Conservation (phyloP, 2,113 vertebrate genomes). For the Ornithorhynchus anatinus region DNA sequence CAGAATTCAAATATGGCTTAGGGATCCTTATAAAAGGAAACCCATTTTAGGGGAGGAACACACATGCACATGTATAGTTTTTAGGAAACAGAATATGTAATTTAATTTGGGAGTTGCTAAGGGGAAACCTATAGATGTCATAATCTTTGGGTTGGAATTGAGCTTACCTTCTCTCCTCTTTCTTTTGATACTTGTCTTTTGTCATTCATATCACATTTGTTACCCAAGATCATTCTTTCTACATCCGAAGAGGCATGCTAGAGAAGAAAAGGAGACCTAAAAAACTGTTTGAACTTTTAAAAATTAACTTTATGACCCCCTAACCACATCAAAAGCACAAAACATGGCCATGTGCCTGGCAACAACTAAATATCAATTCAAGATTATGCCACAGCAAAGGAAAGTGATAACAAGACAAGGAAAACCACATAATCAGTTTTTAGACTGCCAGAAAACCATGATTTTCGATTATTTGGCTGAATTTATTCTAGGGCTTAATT, state of each 20-base stretch:
- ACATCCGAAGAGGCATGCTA: conserved; percentile 97
- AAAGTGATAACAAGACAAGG: background rate
- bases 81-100: too few relatives aligned
- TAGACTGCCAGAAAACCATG: background rate
- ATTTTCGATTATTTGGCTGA: background rate
- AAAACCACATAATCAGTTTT: background rate
- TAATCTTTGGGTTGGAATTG: too few relatives aligned
- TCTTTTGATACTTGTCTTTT: conserved; percentile 97
- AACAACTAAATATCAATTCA: conserved; percentile 4
- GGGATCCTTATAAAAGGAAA: background rate
- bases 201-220: conserved; percentile 98
- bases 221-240: conserved; percentile 96
- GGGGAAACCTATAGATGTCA: too few relatives aligned
- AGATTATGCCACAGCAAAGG: conserved; percentile 8
- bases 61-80: background rate
- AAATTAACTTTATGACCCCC: background rate
- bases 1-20: conserved; percentile 12
- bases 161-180: conserved; percentile 94
- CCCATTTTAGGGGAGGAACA: conserved; percentile 14
- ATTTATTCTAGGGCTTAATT: background rate
- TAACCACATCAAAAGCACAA: conserved; percentile 8
- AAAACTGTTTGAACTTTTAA: conserved; percentile 8
- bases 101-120: too few relatives aligned
- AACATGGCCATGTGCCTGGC: background rate
- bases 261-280: conserved; percentile 3